These are phyloP conservation scores for Neolamprologus caudopunctatus DNA, from an alignment of 2,113 vertebrate species.

Conservation along the genomic window DNA sequence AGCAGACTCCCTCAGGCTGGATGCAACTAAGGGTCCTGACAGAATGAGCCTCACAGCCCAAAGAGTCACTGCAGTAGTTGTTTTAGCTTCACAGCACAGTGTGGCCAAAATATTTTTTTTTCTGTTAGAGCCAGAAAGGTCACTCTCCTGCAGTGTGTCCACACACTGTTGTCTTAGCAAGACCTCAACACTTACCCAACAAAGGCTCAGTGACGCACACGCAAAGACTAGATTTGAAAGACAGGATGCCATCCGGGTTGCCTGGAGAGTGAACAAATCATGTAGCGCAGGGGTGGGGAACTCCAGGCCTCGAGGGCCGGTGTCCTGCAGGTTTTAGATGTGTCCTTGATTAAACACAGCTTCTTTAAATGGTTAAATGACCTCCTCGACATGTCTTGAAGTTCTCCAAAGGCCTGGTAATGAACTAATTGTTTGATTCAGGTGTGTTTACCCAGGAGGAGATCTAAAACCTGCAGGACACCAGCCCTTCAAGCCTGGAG, in stretches of 20 bases:
- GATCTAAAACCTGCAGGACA: background rate
- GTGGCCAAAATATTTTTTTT: background rate
- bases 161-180: background rate
- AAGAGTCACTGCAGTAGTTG: background rate
- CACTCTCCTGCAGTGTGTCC: background rate
- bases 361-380: background rate
- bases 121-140: background rate
- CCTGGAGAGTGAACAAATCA: conserved; percentile 37
- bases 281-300: background rate
- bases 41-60: background rate
- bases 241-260: conserved; percentile 48
- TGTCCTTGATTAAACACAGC: background rate
- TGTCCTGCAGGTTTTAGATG: background rate
- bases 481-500: background rate
- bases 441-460: background rate
- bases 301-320: rapidly evolving
- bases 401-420: background rate
- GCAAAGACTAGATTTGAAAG: background rate
- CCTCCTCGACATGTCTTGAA: background rate
- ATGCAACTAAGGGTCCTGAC: background rate
- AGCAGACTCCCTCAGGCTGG: background rate
- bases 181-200: background rate
- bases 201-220: conserved; percentile 31
- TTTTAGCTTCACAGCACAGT: background rate
- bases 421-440: background rate